Base-by-base conservation (phyloP, 1,140 invertebrate genomes). In the Achroia grisella region DNA sequence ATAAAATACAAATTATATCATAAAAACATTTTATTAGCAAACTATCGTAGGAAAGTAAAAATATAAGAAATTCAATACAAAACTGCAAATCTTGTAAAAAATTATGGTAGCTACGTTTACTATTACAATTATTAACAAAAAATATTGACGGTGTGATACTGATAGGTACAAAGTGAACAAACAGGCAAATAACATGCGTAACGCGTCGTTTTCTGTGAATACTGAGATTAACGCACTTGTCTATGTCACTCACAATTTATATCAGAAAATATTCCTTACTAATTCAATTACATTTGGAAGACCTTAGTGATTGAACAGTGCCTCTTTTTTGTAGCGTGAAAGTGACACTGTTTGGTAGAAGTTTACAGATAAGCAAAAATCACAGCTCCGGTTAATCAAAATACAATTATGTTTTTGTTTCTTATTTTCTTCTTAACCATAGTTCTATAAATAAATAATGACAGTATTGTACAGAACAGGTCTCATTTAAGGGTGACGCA, bases 11-110 rank as follows among this genome's bases (percentile, higher is more conserved):
- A 14, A 47, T 50, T 47, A 54, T 77, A 77, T 76, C 67, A 75
- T 65, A 71, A 84, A 80, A 84, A 81, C 80, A 80, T 84, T 84
- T 84, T 81, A 84, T 84, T 84, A 84, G 74, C 74, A 81, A 81
- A 77, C 71, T 80, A 73, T 80, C 71, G 71, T 80, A 81, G 77
- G 77, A 81, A 84, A 81, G 76, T 80, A 80, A 74, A 83, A 84
- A 84, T 73, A 75, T 81, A 81, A 70, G 75, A 81, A 84, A 79
- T 71, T 71, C 62, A 71, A 69, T 75, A 80, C 64, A 78, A 77
- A 78, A 79, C 59, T 82, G 76, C 71, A 80, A 73, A 82, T 67
- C 53, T 73, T 77, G 66, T 73, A 80, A 68, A 75, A 76, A 66
- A 17, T 10, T 75, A 78, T 74, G 73, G 74, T 82, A 78, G 65